phyloP scores from a whole-genome alignment of 2,888 invertebrate genomes.

The Phortica okadai region DNA sequence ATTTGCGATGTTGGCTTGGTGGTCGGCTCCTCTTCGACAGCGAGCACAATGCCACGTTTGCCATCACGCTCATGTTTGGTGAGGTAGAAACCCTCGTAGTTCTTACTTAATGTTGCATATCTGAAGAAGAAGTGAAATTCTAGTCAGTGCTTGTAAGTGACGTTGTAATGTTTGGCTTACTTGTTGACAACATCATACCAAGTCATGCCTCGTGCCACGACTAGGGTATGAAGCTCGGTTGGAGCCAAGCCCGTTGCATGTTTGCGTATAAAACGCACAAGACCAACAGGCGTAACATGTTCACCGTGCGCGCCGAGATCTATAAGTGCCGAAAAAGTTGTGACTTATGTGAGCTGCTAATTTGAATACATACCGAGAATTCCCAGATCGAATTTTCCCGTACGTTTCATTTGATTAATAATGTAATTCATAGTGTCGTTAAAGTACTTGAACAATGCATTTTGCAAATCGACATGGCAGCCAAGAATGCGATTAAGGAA shows the following conservation, averaged over 20 bases:
- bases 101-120: constrained; percentile 82
- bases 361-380: constrained; percentile 79
- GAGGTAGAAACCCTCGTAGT: constrained; percentile 94
- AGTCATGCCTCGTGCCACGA: constrained; percentile 92
- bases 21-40: constrained; percentile 77
- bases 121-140: constrained; percentile 51
- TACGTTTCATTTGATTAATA: constrained; percentile 92
- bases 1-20: constrained; percentile 41
- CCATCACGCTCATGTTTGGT: constrained; percentile 89
- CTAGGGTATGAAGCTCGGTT: constrained; percentile 94
- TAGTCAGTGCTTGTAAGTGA: neutral
- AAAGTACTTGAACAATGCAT: constrained; percentile 97
- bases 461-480: constrained; percentile 97
- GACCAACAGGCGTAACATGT: constrained; percentile 88
- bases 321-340: constrained; percentile 39
- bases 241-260: constrained; percentile 94
- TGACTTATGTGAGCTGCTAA: neutral
- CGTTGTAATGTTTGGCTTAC: constrained; percentile 69
- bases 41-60: constrained; percentile 90
- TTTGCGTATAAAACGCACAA: constrained; percentile 88
- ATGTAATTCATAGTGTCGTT: constrained; percentile 95
- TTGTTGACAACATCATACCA: constrained; percentile 92
- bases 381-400: constrained; percentile 96
- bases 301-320: constrained; percentile 96
- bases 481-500: constrained; percentile 98